Conservation (phyloP, 1,140 invertebrate genomes). For the Trichonephila inaurata region DNA sequence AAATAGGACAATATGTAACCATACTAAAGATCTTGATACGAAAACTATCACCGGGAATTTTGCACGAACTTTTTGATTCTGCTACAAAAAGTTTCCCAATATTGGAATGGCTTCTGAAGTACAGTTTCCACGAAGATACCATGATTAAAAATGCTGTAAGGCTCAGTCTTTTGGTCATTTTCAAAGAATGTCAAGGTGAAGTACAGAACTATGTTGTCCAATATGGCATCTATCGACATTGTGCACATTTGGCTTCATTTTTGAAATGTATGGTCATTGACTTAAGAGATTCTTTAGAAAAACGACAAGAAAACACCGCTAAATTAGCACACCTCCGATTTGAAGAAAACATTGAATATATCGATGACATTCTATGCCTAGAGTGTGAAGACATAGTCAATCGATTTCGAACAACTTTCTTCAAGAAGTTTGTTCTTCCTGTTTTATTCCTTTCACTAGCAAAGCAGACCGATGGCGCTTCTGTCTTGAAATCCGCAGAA, state of each 20-base stretch:
- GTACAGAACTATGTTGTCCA: neutral
- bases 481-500: neutral
- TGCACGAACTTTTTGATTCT: neutral
- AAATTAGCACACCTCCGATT: neutral
- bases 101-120: neutral
- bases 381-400: neutral
- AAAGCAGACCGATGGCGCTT: neutral
- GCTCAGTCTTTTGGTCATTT: neutral
- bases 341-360: conserved; percentile 6
- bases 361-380: neutral
- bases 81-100: neutral
- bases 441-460: neutral
- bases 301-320: neutral
- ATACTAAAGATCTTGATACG: conserved; percentile 13
- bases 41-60: neutral
- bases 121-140: neutral
- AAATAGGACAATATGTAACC: neutral
- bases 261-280: neutral
- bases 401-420: neutral
- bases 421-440: neutral
- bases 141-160: conserved; percentile 36
- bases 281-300: neutral
- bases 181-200: neutral
- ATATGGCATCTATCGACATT: neutral
- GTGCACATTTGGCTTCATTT: neutral